Evolutionary conservation across 2,888 invertebrate species (phyloP), one percentile per base, ranked within the genome.

Genomic region (Steromphala cineraria): DNA sequence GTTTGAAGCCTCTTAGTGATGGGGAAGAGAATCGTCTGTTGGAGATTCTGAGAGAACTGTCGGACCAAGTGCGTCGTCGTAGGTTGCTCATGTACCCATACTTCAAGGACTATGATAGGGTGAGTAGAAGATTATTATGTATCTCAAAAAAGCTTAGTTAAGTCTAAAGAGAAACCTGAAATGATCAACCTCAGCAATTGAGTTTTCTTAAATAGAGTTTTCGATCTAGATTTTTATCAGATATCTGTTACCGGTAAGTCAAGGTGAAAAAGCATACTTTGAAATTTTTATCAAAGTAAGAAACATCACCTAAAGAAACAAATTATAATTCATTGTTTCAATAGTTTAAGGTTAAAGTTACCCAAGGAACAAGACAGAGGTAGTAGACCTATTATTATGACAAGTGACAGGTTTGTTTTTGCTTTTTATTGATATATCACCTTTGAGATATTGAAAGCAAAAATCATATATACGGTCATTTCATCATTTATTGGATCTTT

Each of bases 101-200:
- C 86, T 93, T 93, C 87, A 93, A 93, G 85, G 93, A 93, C 85
- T 93, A 89, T 86, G 93, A 93, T 83, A 88, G 93, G 88, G 93
- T 93, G 86, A 80, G 89, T 83, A n/a, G 24, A 5, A 4, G n/a
- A n/a, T n/a, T n/a, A n/a, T n/a, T n/a, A n/a, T 36, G 55, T 36
- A 2, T 4, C 7, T 36, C 7, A 36, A 36, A 21, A 55, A 55
- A 55, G n/a, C n/a, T n/a, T n/a, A n/a, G n/a, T n/a, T n/a, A 19
- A 21, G 8, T 4, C n/a, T 2, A n/a, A 55, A 5, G 2, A 19
- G 21, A 19, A 19, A 7, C n/a, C 24, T 56, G 21, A 56, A 13
- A 15, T 56, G 1, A 4, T 56, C n/a, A 4, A 56, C 56, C 15
- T 56, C 56, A 56, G 21, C 7, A 24, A 56, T 56, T 36, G 7